Evolutionary conservation across 2,888 invertebrate genomes (phyloP).

Genomic region (Catotricha subobsoleta): DNA sequence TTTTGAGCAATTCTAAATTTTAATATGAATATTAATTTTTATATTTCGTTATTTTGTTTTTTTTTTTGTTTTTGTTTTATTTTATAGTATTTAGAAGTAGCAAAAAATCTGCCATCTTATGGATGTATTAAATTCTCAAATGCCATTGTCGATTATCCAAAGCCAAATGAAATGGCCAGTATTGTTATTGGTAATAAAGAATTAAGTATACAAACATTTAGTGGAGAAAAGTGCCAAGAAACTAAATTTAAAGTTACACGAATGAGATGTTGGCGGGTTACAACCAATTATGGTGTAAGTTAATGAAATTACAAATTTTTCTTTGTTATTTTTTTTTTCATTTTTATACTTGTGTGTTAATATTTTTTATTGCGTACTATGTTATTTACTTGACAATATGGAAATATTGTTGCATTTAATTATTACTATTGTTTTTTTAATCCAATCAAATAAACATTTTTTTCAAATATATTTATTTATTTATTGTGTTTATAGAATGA

Average conservation of each 20-base stretch:
- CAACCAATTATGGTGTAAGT: slow-evolving; percentile 57
- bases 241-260: slow-evolving; percentile 83
- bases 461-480: background rate
- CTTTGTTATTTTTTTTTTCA: background rate
- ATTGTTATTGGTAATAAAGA: slow-evolving; percentile 78
- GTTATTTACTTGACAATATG: background rate
- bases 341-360: background rate
- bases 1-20: too few species aligned
- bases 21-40: too few species aligned
- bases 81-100: slow-evolving; percentile 67
- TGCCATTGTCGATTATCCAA: slow-evolving; percentile 60
- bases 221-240: slow-evolving; percentile 49
- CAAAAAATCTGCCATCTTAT: slow-evolving; percentile 69
- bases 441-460: background rate
- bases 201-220: slow-evolving; percentile 48
- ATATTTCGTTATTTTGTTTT: background rate
- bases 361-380: background rate
- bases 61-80: slow-evolving; percentile 12
- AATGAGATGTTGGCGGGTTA: slow-evolving; percentile 95
- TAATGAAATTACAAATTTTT: slow-evolving; percentile 4
- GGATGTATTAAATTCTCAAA: slow-evolving; percentile 69
- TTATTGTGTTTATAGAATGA: slow-evolving; percentile 11
- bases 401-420: too few species aligned
- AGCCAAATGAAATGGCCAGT: slow-evolving; percentile 43
- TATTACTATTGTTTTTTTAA: too few species aligned